Evolutionary conservation across 2,797 vertebrate species (phyloP).

Genomic region (Oceanodroma leucorhoa): DNA sequence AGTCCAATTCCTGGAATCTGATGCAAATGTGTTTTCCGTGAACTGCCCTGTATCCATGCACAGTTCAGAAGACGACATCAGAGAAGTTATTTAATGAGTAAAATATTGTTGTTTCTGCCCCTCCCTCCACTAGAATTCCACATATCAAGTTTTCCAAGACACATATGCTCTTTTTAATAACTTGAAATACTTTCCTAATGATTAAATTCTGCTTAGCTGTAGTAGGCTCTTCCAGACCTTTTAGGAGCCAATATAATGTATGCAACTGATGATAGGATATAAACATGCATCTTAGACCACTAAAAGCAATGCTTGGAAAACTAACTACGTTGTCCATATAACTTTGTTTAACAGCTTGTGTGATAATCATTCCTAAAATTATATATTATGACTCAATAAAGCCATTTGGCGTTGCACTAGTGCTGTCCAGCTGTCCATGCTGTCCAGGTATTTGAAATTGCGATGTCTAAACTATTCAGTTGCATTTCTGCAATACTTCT

Average conservation of each 20-base stretch:
- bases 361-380: background rate
- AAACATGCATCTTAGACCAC: background rate
- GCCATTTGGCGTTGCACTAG: background rate
- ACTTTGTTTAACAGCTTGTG: background rate
- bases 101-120: slow-evolving; percentile 45
- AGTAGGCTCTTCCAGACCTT: background rate
- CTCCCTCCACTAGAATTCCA: background rate
- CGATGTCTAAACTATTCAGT: background rate
- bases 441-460: background rate
- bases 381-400: background rate
- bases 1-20: slow-evolving; percentile 37
- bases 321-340: background rate
- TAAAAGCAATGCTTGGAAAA: background rate
- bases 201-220: slow-evolving; percentile 29
- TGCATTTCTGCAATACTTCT: background rate
- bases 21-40: slow-evolving; percentile 51
- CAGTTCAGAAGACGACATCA: slow-evolving; percentile 9
- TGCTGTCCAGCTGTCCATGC: background rate
- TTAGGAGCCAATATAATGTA: background rate
- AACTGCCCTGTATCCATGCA: background rate
- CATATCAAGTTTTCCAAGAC: slow-evolving; percentile 50
- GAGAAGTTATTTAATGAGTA: slow-evolving; percentile 44
- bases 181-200: slow-evolving; percentile 58
- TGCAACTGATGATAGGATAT: background rate
- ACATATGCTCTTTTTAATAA: slow-evolving; percentile 27